Conservation (phyloP, 2,113 vertebrate genomes). For the Brachyhypopomus gauderio region DNA sequence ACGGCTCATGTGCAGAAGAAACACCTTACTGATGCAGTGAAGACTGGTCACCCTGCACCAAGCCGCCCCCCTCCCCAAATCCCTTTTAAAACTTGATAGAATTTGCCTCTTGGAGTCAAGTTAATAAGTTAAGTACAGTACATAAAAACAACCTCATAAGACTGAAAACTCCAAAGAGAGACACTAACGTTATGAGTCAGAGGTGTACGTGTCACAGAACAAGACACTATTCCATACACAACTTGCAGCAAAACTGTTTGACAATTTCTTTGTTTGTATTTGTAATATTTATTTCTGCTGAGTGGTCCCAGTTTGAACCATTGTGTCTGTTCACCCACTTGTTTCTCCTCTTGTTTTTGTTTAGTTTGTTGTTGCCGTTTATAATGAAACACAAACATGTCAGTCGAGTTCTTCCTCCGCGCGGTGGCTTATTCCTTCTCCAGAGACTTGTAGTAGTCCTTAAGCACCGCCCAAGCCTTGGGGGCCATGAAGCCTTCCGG, state of each 20-base stretch:
- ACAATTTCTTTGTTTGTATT: neutral
- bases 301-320: conserved; percentile 62
- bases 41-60: too few species aligned
- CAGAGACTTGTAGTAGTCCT: conserved; percentile 92
- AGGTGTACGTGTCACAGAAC: conserved; percentile 4
- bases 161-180: conserved; percentile 24
- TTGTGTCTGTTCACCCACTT: neutral
- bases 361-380: conserved; percentile 1
- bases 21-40: too few species aligned
- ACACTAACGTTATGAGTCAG: conserved; percentile 6
- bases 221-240: neutral
- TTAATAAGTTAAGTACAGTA: neutral
- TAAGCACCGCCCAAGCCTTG: conserved; percentile 91
- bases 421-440: conserved; percentile 82
- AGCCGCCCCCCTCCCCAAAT: too few species aligned
- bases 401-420: neutral
- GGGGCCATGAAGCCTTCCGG: conserved; percentile 96
- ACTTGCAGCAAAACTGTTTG: conserved; percentile 12
- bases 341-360: conserved; percentile 15
- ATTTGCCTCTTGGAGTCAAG: conserved; percentile 11
- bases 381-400: neutral
- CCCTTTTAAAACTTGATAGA: neutral
- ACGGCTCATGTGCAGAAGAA: too few species aligned
- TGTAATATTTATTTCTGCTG: conserved; percentile 1
- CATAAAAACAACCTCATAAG: conserved; percentile 37